These are phyloP conservation scores for Sebastes oblongus DNA, from an alignment of 2,797 vertebrate species.

Conservation along the genomic window DNA sequence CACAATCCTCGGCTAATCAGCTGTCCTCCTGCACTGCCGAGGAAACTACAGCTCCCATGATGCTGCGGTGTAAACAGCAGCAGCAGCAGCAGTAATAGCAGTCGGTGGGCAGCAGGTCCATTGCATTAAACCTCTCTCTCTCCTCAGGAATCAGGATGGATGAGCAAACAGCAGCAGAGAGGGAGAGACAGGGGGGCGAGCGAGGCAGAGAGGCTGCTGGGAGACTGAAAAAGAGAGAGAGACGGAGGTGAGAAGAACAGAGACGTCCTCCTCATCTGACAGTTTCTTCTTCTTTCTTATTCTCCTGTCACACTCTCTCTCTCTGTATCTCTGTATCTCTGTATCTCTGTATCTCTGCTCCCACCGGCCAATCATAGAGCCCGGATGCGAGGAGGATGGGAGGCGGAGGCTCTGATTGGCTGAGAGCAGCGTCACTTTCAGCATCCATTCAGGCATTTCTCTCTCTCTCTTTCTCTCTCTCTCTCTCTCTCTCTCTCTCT, in stretches of 20 bases:
- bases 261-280: constrained; percentile 30
- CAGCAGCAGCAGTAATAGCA: constrained; percentile 3
- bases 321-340: constrained; percentile 1
- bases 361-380: constrained; percentile 54
- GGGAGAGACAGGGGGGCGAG: not conserved
- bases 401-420: constrained; percentile 54
- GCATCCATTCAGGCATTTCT: constrained; percentile 59
- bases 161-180: not conserved
- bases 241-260: constrained; percentile 2
- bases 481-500: not conserved
- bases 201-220: not conserved
- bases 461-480: not conserved
- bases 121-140: constrained; percentile 12
- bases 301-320: constrained; percentile 20
- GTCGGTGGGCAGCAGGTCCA: constrained; percentile 56
- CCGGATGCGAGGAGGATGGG: constrained; percentile 29
- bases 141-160: constrained; percentile 11
- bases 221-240: constrained; percentile 5
- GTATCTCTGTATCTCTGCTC: constrained; percentile 26
- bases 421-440: constrained; percentile 3
- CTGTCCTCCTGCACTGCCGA: constrained; percentile 37
- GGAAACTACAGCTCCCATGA: constrained; percentile 65
- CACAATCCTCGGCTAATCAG: constrained; percentile 46
- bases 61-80: constrained; percentile 59
- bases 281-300: constrained; percentile 35